phyloP scores from a whole-genome alignment of 2,888 invertebrate genomes.

The Tetramorium bicarinatum region DNA sequence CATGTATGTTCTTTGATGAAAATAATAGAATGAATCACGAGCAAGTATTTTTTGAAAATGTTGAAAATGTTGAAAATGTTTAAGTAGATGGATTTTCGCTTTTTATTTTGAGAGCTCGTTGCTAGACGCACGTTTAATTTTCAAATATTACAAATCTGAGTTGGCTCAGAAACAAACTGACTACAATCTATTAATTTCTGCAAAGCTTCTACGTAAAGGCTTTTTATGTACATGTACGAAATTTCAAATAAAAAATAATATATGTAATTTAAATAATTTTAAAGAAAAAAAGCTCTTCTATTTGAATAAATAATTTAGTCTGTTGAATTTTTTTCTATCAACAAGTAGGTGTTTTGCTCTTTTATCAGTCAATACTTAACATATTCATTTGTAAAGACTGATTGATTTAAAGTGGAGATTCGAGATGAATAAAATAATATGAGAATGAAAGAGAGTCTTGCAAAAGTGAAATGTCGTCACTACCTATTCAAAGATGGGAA shows the following conservation, averaged over 20 bases:
- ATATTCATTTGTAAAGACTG: not conserved
- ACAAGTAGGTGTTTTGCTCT: not conserved
- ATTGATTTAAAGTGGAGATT: not conserved
- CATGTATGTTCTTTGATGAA: not conserved
- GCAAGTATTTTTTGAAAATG: not conserved
- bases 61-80: not conserved
- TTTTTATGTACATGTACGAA: not conserved
- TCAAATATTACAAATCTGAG: not conserved
- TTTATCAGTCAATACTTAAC: not conserved
- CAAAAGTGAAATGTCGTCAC: slow-evolving; percentile 22
- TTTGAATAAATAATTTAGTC: not conserved
- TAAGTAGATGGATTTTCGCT: not conserved
- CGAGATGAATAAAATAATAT: not conserved
- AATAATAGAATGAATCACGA: not conserved
- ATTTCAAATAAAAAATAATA: not conserved
- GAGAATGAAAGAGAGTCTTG: not conserved
- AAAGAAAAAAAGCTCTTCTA: not conserved
- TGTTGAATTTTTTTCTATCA: not conserved
- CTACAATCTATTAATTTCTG: not conserved
- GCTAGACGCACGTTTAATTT: not conserved
- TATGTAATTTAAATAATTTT: not conserved
- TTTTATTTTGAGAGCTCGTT: not conserved
- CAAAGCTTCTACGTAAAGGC: not conserved
- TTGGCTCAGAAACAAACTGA: not conserved
- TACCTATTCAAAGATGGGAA: slow-evolving; percentile 14